A percentile compares a stretch with the other conserved stretches of the same genome.
Evolutionary conservation across 1,140 invertebrate species (phyloP).

Genomic region (Cecropterus lyciades): DNA sequence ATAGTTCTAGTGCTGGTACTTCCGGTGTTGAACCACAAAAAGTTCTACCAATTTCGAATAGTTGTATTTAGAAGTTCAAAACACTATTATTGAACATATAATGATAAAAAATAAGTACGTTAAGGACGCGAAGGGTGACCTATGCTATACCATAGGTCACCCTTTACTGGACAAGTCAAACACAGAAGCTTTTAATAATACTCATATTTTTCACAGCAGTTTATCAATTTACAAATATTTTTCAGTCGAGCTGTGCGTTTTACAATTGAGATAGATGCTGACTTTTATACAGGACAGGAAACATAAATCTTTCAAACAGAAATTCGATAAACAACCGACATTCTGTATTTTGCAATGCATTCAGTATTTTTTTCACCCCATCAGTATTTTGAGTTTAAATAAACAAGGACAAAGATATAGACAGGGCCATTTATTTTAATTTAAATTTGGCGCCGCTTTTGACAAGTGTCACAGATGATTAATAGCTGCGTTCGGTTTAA

Average conservation of each 20-base stretch:
- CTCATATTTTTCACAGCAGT: constrained; percentile 30
- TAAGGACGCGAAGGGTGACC: background rate
- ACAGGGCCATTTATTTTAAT: constrained; percentile 31
- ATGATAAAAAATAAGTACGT: background rate
- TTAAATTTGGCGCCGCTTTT: constrained; percentile 33
- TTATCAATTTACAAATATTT: constrained; percentile 36
- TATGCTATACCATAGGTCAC: background rate
- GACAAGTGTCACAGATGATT: constrained; percentile 36
- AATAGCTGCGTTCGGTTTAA: constrained; percentile 18
- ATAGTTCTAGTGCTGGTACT: no score
- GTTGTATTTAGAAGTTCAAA: no score
- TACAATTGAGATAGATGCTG: constrained; percentile 34
- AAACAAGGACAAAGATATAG: constrained; percentile 32
- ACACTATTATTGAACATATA: no score
- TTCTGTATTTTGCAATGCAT: constrained; percentile 29
- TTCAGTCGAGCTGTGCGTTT: constrained; percentile 24
- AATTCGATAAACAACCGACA: constrained; percentile 33
- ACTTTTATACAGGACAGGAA: constrained; percentile 27
- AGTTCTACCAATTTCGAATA: no score
- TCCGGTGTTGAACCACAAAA: no score
- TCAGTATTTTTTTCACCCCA: constrained; percentile 12
- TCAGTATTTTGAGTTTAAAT: constrained; percentile 28
- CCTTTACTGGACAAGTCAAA: background rate
- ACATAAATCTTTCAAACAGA: constrained; percentile 35
- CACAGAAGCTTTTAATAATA: constrained; percentile 22